Base-by-base conservation (phyloP, 2,113 vertebrate genomes). In the Cyanistes caeruleus region DNA sequence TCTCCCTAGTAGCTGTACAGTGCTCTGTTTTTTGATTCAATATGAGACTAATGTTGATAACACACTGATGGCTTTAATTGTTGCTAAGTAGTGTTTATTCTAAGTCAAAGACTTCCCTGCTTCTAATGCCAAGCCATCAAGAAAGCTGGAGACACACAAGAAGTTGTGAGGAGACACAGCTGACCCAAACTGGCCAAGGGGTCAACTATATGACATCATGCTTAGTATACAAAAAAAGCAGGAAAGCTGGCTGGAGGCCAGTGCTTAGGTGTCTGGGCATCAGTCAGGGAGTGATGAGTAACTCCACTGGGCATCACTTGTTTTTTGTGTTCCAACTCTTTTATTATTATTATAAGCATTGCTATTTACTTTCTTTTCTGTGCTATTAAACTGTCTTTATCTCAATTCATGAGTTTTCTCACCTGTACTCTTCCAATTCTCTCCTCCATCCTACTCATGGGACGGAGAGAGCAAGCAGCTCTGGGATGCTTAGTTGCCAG, bases 261-360 rank as follows among this genome's bases (percentile, higher is more conserved):
- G 59, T 52, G 44, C 33, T 39, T 74, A 31, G 22, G 8, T 24
- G 22, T 43, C 44, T 15, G 27, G 27, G 10, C 5, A 59, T 24
- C 5, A 1, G 2, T 17, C 1, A 4, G 44, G 2, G 1, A 46
- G 37, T 21, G 37, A 51, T n/a, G 23, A 89, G 28, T 27, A 74
- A 59, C 1, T 59, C 37, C 52, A 59, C 9, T 74, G 28, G 22
- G 19, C 52, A 67, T 46, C 37, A 20, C 5, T 52, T 20, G 8
- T 33, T 46, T 39, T 46, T 3, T 46, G 37, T 24, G 4, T 81
- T 72, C 31, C 44, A 58, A 31, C 15, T 31, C 6, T 31, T 69
- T 41, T 53, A 30, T 13, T 19, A 27, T 22, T 33, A 39, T 37
- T 41, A 19, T 37, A 5, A 43, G 14, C 7, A 56, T 51, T 51